Evolutionary conservation across 2,888 invertebrate species (phyloP), one percentile per base, ranked within the genome.

Genomic region (Cheiracanthium punctorium): DNA sequence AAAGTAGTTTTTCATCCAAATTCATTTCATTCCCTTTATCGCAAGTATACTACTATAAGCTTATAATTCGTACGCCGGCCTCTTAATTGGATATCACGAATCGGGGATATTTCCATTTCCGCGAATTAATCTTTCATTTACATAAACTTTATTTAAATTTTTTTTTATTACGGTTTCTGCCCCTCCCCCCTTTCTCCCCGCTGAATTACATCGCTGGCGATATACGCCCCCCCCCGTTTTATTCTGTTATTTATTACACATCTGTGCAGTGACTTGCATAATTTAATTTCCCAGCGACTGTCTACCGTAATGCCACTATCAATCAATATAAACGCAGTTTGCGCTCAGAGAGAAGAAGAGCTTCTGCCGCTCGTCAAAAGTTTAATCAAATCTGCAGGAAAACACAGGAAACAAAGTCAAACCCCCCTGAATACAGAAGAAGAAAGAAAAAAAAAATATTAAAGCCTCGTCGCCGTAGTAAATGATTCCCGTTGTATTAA

Each of bases 341-440:
- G 48, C 33, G 20, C 48, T 32, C 33, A 69, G 33, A 71, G 70
- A 28, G 52, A 37, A 10, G 17, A 24, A 24, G 58, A 58, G 58
- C 69, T 37, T 69, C 69, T 69, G 81, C 74, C 65, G 69, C 75
- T 75, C 37, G 69, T 77, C 79, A 71, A 79, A 80, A 73, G 41
- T 79, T 85, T 85, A 85, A 85, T 85, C 84, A 73, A 85, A 85
- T 85, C 79, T 74, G 29, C 71, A n/a, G 58, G 58, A 58, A 29
- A 69, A 48, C 67, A 48, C 20, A 17, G 70, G 77, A 52, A 32
- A 58, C 32, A 32, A 33, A 33, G 33, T 37, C 33, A 37, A 69
- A 69, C 73, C 24, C 32, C 17, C 52, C 28, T n/a, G n/a, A n/a
- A 65, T 58, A 24, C 28, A 65, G 29, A 65, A 17, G 10, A 65